phyloP scores from a whole-genome alignment of 2,113 vertebrate genomes.

The Amia ocellicauda region DNA sequence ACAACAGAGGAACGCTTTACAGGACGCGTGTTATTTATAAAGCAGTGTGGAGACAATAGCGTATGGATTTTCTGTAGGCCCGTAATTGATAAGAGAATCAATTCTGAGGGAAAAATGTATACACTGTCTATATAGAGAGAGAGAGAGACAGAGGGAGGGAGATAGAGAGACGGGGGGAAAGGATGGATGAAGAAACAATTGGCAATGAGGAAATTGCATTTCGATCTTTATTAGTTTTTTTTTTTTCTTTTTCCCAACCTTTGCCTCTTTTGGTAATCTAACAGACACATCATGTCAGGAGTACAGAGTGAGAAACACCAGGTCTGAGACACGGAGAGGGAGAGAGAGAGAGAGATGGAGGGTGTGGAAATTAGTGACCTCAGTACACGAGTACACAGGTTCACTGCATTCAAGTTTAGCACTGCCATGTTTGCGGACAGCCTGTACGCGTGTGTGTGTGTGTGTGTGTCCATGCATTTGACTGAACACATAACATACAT shows the following conservation, averaged over 20 bases:
- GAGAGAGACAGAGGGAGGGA: neutral
- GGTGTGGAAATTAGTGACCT: neutral
- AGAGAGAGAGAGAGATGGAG: conserved; percentile 39
- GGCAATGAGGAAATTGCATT: conserved; percentile 61
- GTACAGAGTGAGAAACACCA: conserved; percentile 46
- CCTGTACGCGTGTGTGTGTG: conserved; percentile 19
- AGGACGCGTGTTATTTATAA: no score
- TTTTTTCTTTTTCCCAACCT: neutral
- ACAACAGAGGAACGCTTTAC: neutral
- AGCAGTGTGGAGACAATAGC: no score
- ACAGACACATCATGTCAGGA: conserved; percentile 57
- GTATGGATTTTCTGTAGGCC: neutral
- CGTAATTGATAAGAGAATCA: no score
- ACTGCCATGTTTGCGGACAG: neutral
- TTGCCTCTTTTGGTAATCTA: conserved; percentile 38
- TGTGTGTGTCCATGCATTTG: conserved; percentile 33
- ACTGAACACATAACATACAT: no score
- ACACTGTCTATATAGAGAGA: neutral
- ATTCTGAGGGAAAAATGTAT: no score
- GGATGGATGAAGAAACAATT: conserved; percentile 46
- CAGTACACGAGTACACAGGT: no score
- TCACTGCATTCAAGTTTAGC: no score
- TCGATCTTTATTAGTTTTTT: conserved; percentile 60
- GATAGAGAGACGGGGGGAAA: no score
- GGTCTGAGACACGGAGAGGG: conserved; percentile 61